Conservation (phyloP, 2,888 invertebrate species). For the Heliothis peltigera region DNA sequence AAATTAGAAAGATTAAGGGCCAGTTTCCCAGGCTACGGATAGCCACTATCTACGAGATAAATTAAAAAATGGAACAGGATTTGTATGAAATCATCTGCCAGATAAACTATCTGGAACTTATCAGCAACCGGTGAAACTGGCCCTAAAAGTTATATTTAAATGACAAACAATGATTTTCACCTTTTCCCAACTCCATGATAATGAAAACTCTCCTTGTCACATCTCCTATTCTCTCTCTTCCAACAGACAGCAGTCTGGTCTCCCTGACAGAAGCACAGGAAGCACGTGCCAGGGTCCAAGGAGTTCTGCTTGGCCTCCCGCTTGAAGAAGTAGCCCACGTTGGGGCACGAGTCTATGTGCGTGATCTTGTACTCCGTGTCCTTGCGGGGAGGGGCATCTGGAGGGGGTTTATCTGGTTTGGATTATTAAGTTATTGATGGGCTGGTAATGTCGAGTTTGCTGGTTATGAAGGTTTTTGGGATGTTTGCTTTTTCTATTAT, state of each 20-base stretch:
- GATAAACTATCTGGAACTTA: too few species aligned
- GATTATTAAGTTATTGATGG: conserved; percentile 37
- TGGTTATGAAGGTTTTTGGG: not conserved
- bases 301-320: conserved; percentile 62
- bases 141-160: too few species aligned
- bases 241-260: conserved; percentile 74
- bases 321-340: conserved; percentile 74
- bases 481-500: too few species aligned
- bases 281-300: conserved; percentile 65
- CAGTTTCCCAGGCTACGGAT: too few species aligned
- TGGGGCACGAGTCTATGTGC: conserved; percentile 69
- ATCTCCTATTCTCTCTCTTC: conserved; percentile 69
- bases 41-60: too few species aligned
- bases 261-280: conserved; percentile 78
- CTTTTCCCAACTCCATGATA: conserved; percentile 64
- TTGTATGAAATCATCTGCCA: too few species aligned
- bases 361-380: conserved; percentile 63
- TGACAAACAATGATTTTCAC: conserved; percentile 47
- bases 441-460: not conserved
- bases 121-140: too few species aligned
- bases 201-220: conserved; percentile 68
- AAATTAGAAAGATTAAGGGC: too few species aligned
- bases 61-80: too few species aligned
- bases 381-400: conserved; percentile 60
- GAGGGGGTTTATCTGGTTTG: conserved; percentile 52